Evolutionary conservation across 2,888 invertebrate genomes (phyloP), one percentile per base, ranked within the genome.

Genomic region (Macaria liturata): DNA sequence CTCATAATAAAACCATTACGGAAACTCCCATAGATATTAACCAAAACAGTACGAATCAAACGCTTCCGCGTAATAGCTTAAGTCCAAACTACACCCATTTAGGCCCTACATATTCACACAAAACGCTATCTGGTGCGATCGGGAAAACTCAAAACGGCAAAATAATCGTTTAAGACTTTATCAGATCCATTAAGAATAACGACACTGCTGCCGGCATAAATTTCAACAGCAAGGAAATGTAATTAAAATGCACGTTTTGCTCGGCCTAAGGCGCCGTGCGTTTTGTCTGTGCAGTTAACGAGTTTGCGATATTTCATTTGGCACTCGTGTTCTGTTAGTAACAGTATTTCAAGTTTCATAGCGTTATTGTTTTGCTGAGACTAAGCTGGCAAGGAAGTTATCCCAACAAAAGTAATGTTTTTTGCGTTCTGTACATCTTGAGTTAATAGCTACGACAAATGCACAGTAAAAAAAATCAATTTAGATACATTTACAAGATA

Each of bases 161-260:
- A 80, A 80, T 78, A 75, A 80, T 79, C 78, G 73, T 80, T 81
- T 72, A 70, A 72, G 80, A 80, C 78, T 81, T 82, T 82, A 84
- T 84, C 81, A 72, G 71, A 69, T 71, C 77, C 77, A 84, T 86
- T 86, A 84, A 81, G 81, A 80, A 75, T 80, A 79, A 80, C 78
- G 83, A 82, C 76, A 76, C 67, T 72, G 71, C 74, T 78, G 69
- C 71, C 72, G 76, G 81, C 81, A 84, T 82, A 84, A 78, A 68
- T 66, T 78, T 83, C 75, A 83, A 74, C 79, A 69, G 72, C 74
- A 64, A 77, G 78, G 77, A 80, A 81, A 74, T 78, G 81, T 83
- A 87, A 86, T 88, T 86, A 88, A 86, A 88, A 84, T 83, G 78
- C 81, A 81, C 78, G 79, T 80, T 81, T 81, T 80, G 80, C 76